Base-by-base conservation (phyloP, 2,888 invertebrate species). In the Cephus pulcher region DNA sequence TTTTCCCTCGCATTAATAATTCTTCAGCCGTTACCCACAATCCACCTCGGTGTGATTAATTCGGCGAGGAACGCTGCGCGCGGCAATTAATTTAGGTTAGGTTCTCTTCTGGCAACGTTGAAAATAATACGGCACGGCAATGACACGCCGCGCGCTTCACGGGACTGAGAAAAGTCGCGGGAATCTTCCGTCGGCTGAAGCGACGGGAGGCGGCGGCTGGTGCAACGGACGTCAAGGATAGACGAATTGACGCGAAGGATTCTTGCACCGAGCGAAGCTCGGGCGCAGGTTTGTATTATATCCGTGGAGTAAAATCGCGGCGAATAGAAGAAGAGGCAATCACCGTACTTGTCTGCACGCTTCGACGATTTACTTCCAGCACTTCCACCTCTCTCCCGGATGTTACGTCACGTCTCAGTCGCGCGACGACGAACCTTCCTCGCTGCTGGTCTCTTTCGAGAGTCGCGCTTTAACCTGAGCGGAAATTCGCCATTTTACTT, bases 361-460 rank as follows among this genome's bases (percentile, higher is more conserved):
- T 86, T 81, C 86, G 86, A 73, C 86, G 86, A 84, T 85, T 86
- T 82, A 81, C 84, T 83, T 80, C 83, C 82, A 79, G 74, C 80
- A 79, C 80, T 77, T 86, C 78, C 81, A 83, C 80, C 81, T 83
- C 81, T 83, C 84, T 85, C 84, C 89, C 89, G 89, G 89, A 90
- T 89, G 85, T 90, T 90, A 86, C 90, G 88, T 90, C 89, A 90
- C 85, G 83, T 76, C 30, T 71, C 40, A 35, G 69, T 74, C 74
- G 74, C 30, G 23, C 74, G 30, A 34, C 71, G 32, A 71, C 33
- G 71, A 75, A 69, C 71, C 56, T 34, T 12, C 76, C 69, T 40
- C 69, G 69, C 34, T 1, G 33, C 34, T n/a, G 40, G 73, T 71
- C 71, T 76, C 73, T 73, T 56, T 76, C 73, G 35, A 68, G 73